phyloP scores from a whole-genome alignment of 2,888 invertebrate species.

The Xanthia icteritia region DNA sequence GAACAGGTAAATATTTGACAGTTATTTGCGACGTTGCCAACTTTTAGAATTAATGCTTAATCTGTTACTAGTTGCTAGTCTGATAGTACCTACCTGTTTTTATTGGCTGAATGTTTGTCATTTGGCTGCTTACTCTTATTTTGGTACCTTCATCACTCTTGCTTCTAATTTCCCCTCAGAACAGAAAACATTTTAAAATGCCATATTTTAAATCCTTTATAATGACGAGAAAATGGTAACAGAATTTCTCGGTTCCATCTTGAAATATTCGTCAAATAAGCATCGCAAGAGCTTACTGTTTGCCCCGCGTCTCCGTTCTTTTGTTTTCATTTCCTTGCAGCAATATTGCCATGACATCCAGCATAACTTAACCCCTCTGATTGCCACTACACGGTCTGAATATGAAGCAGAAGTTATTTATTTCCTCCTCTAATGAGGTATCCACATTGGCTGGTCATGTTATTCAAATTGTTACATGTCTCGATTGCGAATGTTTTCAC shows the following conservation, averaged over 20 bases:
- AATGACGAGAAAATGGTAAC: neutral
- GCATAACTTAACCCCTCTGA: constrained; percentile 76
- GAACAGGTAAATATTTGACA: too few species aligned
- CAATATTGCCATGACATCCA: constrained; percentile 83
- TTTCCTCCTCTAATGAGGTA: constrained; percentile 72
- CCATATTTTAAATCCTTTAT: neutral
- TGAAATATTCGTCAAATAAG: constrained; percentile 21
- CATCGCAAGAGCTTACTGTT: constrained; percentile 51
- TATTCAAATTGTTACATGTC: constrained; percentile 70
- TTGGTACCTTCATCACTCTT: neutral
- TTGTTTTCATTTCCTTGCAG: constrained; percentile 81
- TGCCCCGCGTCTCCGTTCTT: constrained; percentile 70
- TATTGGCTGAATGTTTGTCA: neutral
- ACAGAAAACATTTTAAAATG: neutral
- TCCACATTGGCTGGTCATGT: constrained; percentile 70
- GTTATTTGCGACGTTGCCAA: too few species aligned
- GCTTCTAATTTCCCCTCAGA: too few species aligned
- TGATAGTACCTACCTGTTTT: neutral
- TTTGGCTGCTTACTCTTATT: neutral
- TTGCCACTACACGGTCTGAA: constrained; percentile 70
- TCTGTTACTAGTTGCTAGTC: neutral
- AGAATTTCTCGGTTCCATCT: constrained; percentile 9
- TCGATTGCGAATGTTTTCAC: constrained; percentile 70
- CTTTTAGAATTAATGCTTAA: neutral
- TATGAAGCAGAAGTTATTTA: constrained; percentile 69